Base-by-base conservation (phyloP, 1,140 invertebrate genomes). In the Solen grandis region DNA sequence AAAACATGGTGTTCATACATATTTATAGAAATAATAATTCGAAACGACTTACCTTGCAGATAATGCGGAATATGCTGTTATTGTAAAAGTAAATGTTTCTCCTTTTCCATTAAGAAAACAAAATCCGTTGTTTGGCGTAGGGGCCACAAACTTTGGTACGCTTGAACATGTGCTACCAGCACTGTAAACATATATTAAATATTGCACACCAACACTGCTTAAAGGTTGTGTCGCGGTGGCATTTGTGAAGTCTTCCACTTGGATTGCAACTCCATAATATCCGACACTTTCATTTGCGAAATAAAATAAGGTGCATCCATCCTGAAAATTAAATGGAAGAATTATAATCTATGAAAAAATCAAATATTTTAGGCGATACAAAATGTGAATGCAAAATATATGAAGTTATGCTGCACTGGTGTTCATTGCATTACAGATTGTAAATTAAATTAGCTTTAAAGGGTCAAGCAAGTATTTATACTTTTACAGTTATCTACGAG, bases 201-300 rank as follows among this genome's bases (percentile, higher is more conserved):
- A 81, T 35, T 81, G 79, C 2, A 81, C 41, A 27, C 70, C 52
- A 10, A 81, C 50, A 25, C 79, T 81, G 27, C 79, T 81, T 13
- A 81, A n/a, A 8, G 79, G 62, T 5, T 25, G 31, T 14, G 13
- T 74, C 1, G 41, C 13, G 16, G 52, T 50, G 1, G 8, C 5
- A 16, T 33, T 5, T n/a, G 50, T 22, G 36, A 74, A 81, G 25
- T 81, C 79, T 55, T 81, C 79, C 55, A 82, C 66, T 38, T 82
- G 80, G 33, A 82, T 68, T 1, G 80, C 80, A 35, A 69, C 72
- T n/a, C 72, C 69, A 25, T 74, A 81, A 70, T 72, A 81, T 0
- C 79, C 79, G 0, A 29, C 41, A 25, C 19, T 25, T 35, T 59
- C 57, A 4, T 50, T 19, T 0, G 79, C 79, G 27, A 31, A 22